A percentile compares a stretch with the other conserved stretches of the same genome.
Conservation (phyloP, 2,113 vertebrate genomes). For the Anolis carolinensis region DNA sequence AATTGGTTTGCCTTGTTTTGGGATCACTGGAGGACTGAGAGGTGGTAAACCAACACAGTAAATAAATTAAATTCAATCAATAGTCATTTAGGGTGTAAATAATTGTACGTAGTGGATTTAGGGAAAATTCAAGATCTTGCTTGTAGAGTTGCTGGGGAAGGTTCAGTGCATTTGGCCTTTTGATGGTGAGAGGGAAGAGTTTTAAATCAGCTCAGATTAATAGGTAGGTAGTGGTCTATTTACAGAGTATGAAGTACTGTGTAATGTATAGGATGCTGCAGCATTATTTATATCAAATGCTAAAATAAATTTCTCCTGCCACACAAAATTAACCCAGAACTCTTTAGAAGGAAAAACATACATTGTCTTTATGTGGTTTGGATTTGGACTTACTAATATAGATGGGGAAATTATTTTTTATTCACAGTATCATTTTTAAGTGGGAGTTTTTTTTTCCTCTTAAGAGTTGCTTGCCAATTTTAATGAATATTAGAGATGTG, state of each 20-base stretch:
- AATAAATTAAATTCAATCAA: background rate
- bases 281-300: background rate
- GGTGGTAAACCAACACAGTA: no score
- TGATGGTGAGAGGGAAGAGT: background rate
- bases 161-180: background rate
- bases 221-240: background rate
- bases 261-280: background rate
- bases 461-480: slow-evolving; percentile 19
- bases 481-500: slow-evolving; percentile 12
- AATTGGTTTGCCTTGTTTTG: no score
- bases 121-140: fast-evolving
- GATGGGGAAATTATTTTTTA: slow-evolving; percentile 29
- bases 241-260: background rate
- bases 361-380: background rate
- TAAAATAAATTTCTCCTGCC: background rate
- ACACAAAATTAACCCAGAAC: background rate
- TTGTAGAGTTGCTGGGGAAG: fast-evolving
- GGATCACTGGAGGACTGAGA: no score
- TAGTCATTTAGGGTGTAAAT: background rate
- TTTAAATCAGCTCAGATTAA: background rate
- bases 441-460: background rate
- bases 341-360: background rate
- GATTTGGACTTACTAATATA: background rate
- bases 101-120: background rate
- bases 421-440: slow-evolving; percentile 31